Conservation (phyloP, 2,888 invertebrate genomes). For the Pandemis cinnamomeana region DNA sequence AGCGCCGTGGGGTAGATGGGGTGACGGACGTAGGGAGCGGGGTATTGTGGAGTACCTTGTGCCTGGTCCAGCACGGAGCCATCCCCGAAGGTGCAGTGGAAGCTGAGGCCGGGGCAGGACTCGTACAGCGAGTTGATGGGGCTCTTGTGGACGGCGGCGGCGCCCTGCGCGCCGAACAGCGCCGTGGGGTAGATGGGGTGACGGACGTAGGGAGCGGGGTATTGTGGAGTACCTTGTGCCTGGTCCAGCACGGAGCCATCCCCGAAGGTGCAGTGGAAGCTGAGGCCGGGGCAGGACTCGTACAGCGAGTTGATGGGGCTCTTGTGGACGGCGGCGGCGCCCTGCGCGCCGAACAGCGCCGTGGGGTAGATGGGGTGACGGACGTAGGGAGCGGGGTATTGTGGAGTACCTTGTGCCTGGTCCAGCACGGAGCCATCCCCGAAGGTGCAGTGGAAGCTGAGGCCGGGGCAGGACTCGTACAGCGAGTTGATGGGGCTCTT, state of each 20-base stretch:
- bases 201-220: background rate
- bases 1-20: background rate
- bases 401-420: slow-evolving; percentile 63
- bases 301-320: slow-evolving; percentile 95
- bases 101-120: slow-evolving; percentile 90
- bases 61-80: slow-evolving; percentile 73
- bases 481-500: slow-evolving; percentile 94
- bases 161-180: slow-evolving; percentile 57
- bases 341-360: slow-evolving; percentile 60
- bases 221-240: slow-evolving; percentile 57
- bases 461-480: slow-evolving; percentile 93
- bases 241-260: slow-evolving; percentile 76
- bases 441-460: slow-evolving; percentile 88
- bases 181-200: background rate
- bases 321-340: slow-evolving; percentile 68
- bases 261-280: slow-evolving; percentile 87
- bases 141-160: slow-evolving; percentile 80
- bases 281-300: slow-evolving; percentile 92
- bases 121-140: slow-evolving; percentile 96
- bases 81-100: slow-evolving; percentile 86
- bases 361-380: background rate
- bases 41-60: slow-evolving; percentile 54
- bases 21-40: background rate
- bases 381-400: background rate
- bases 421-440: slow-evolving; percentile 78